phyloP scores from a whole-genome alignment of 2,797 vertebrate species.

The Syndactyla subalaris region DNA sequence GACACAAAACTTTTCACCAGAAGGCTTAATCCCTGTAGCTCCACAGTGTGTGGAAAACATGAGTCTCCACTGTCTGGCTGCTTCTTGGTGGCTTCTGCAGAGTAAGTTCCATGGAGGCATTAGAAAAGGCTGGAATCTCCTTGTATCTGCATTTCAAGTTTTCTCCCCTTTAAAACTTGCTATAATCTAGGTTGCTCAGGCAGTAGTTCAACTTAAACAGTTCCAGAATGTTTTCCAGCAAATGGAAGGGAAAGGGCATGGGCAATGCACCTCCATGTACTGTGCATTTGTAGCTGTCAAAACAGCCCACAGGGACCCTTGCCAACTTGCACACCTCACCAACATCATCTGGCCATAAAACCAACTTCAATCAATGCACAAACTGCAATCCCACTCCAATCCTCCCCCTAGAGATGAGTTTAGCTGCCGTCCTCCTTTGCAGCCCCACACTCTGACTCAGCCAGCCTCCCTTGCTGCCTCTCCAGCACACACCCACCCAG shows the following conservation, averaged over 20 bases:
- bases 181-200: background rate
- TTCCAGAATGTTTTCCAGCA: background rate
- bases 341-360: background rate
- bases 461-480: background rate
- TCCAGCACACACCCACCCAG: background rate
- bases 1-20: background rate
- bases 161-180: background rate
- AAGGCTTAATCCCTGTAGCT: background rate
- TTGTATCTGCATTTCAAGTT: background rate
- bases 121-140: background rate
- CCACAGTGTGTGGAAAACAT: background rate
- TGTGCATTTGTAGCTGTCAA: background rate
- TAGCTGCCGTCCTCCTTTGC: background rate
- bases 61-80: background rate
- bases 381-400: background rate
- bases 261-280: accelerated
- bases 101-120: background rate
- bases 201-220: background rate
- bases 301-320: background rate
- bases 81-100: background rate
- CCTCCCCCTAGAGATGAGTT: background rate
- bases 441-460: background rate
- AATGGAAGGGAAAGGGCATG: background rate
- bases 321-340: background rate
- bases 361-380: accelerated